A percentile compares a stretch with the other conserved stretches of the same genome.
These are phyloP conservation scores for Typhlomys cinereus DNA, from an alignment of 2,113 vertebrate genomes.

Conservation along the genomic window DNA sequence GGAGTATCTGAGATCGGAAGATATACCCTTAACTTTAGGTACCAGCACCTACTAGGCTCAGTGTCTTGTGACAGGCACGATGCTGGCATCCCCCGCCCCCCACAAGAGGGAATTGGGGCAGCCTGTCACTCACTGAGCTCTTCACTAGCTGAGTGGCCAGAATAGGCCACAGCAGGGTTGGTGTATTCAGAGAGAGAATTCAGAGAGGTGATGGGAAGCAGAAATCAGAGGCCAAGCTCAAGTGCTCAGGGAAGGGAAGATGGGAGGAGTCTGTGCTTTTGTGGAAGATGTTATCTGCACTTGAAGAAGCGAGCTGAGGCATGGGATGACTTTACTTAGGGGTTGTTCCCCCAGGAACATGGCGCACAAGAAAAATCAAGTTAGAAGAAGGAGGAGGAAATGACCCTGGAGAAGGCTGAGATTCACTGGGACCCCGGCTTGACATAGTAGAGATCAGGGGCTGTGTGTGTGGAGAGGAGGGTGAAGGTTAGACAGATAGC, in stretches of 20 bases:
- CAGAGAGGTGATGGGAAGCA: not conserved
- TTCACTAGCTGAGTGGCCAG: not conserved
- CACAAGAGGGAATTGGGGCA: not conserved
- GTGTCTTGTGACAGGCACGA: fast-evolving
- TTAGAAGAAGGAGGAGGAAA: not conserved
- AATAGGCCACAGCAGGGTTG: too few relatives aligned
- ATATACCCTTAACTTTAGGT: fast-evolving
- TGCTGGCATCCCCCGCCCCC: fast-evolving
- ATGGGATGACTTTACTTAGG: not conserved
- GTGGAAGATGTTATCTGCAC: not conserved
- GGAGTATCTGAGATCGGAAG: fast-evolving
- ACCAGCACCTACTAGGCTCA: too few relatives aligned
- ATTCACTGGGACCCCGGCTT: fast-evolving
- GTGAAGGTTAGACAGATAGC: fast-evolving
- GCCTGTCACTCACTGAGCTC: not conserved
- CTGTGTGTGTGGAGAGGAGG: not conserved
- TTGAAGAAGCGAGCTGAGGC: not conserved
- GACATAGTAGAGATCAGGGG: not conserved
- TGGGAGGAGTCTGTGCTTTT: fast-evolving
- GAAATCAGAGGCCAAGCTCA: not conserved
- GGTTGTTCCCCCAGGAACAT: not conserved
- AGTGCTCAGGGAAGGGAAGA: not conserved
- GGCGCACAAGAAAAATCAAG: not conserved
- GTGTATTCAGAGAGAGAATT: not conserved
- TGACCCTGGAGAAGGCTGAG: not conserved